Evolutionary conservation across 1,140 invertebrate genomes (phyloP).

Genomic region (Drosophila santomea): DNA sequence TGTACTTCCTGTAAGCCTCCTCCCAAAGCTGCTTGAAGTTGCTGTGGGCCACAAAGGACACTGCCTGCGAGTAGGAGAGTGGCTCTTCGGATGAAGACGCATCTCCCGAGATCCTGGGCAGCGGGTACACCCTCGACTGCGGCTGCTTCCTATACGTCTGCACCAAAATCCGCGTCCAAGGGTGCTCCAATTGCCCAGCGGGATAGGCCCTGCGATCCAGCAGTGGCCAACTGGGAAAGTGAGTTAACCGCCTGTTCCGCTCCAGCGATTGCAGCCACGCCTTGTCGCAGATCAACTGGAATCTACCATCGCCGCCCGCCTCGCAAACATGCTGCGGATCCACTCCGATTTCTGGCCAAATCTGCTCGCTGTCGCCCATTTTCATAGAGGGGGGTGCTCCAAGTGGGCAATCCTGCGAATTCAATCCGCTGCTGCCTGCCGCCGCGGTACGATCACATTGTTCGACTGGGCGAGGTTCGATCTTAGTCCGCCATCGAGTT

Average conservation of each 20-base stretch:
- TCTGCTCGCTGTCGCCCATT: slow-evolving; percentile 70
- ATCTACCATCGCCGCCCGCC: slow-evolving; percentile 86
- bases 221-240: slow-evolving; percentile 83
- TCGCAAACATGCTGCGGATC: slow-evolving; percentile 87
- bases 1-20: slow-evolving; percentile 91
- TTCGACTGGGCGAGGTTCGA: slow-evolving; percentile 25
- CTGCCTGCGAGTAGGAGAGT: slow-evolving; percentile 90
- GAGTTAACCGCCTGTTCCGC: slow-evolving; percentile 85
- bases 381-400: slow-evolving; percentile 13
- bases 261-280: slow-evolving; percentile 88
- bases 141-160: slow-evolving; percentile 86
- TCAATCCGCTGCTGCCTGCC: slow-evolving; percentile 4
- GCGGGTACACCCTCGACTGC: slow-evolving; percentile 88
- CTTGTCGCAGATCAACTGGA: slow-evolving; percentile 88
- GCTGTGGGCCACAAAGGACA: slow-evolving; percentile 91
- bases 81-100: slow-evolving; percentile 84
- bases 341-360: slow-evolving; percentile 88
- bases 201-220: slow-evolving; percentile 82
- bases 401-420: slow-evolving; percentile 15
- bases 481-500: slow-evolving; percentile 6
- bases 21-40: slow-evolving; percentile 94
- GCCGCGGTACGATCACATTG: slow-evolving; percentile 27
- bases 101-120: slow-evolving; percentile 85
- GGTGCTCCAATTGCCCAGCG: slow-evolving; percentile 65
- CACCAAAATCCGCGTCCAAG: slow-evolving; percentile 71